Base-by-base conservation (phyloP, 2,888 invertebrate species). In the Cerastoderma edule region DNA sequence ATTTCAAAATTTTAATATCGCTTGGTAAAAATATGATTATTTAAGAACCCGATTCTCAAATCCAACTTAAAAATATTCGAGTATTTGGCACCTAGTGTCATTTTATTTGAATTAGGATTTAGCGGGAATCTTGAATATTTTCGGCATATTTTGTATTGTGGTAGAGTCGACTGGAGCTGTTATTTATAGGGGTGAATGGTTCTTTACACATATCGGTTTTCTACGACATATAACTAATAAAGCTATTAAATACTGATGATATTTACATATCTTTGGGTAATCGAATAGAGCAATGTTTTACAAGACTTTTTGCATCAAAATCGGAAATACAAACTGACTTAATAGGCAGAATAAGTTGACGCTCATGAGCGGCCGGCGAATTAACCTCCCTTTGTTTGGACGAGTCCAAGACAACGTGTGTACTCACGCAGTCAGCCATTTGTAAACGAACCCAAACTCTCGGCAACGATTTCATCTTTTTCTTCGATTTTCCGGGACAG, bases 41-140 rank as follows among this genome's bases (percentile, higher is more conserved):
- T n/a, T n/a, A n/a, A n/a, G n/a, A n/a, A n/a, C n/a, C n/a, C n/a
- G n/a, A n/a, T n/a, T n/a, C n/a, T n/a, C n/a, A n/a, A n/a, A n/a
- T n/a, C n/a, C n/a, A n/a, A n/a, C n/a, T n/a, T n/a, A n/a, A n/a
- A n/a, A n/a, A n/a, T n/a, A n/a, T n/a, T n/a, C n/a, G n/a, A n/a
- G n/a, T n/a, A n/a, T n/a, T n/a, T n/a, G n/a, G n/a, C n/a, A n/a
- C n/a, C n/a, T n/a, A n/a, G n/a, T n/a, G n/a, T n/a, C n/a, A n/a
- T n/a, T n/a, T n/a, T n/a, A n/a, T n/a, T n/a, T n/a, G n/a, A n/a
- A n/a, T n/a, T 22, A 22, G 53, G 24, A 27, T 60, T 60, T 24
- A 60, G 60, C 60, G 60, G 60, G 60, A 60, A 60, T 60, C 60
- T 60, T 22, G 39, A 60, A 60, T 60, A 24, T 19, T 22, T 39